phyloP scores from a whole-genome alignment of 2,113 vertebrate species.

The Marmota flaviventris region DNA sequence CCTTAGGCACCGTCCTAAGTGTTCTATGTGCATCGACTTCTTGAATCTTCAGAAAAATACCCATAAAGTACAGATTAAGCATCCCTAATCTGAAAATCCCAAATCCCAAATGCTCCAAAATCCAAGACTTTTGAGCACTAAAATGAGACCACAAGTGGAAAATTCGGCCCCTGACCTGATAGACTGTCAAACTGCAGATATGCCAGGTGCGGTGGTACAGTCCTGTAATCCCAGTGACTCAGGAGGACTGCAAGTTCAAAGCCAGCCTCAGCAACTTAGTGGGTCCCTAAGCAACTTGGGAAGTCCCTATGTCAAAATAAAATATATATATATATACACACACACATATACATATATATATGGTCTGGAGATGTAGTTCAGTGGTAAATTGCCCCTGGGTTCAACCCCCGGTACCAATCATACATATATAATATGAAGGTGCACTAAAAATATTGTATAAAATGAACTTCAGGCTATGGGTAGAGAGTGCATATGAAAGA shows the following conservation, averaged over 20 bases:
- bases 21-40: background rate
- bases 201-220: too few relatives aligned
- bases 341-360: too few relatives aligned
- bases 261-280: too few relatives aligned
- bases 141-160: background rate
- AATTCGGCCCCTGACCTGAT: background rate
- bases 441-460: background rate
- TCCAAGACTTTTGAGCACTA: background rate
- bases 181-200: background rate
- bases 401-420: too few relatives aligned
- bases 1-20: too few relatives aligned
- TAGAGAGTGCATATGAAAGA: background rate
- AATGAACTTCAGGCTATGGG: background rate
- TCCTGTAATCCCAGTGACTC: too few relatives aligned
- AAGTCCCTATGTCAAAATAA: too few relatives aligned
- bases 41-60: background rate
- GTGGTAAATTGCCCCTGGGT: too few relatives aligned
- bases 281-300: too few relatives aligned
- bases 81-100: background rate
- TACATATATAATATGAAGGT: background rate
- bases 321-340: too few relatives aligned
- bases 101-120: background rate
- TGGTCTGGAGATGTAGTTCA: too few relatives aligned
- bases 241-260: too few relatives aligned
- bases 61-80: background rate